phyloP scores from a whole-genome alignment of 2,888 invertebrate genomes.

The Heliconius aoede region DNA sequence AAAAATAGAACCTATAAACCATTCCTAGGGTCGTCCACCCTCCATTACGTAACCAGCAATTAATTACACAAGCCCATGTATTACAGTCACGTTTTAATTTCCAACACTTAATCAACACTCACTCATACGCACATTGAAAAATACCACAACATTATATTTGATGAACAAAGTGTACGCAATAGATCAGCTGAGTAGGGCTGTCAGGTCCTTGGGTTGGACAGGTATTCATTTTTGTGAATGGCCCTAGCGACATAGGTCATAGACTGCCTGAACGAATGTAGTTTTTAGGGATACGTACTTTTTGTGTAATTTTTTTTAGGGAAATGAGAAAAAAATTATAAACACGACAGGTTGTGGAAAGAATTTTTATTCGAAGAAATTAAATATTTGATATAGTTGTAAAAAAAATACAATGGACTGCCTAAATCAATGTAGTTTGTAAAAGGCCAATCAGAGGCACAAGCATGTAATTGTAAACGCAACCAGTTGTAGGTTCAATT shows the following conservation, averaged over 20 bases:
- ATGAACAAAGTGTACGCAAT: constrained; percentile 55
- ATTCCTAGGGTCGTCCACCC: neutral
- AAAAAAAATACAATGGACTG: too few species aligned
- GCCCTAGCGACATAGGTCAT: neutral
- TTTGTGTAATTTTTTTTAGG: neutral
- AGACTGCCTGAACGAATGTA: constrained; percentile 2
- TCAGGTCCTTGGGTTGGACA: constrained; percentile 16
- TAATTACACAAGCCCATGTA: neutral
- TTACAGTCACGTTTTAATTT: constrained; percentile 19
- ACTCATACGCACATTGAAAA: constrained; percentile 48
- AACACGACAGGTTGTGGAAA: too few species aligned
- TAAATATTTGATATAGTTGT: too few species aligned
- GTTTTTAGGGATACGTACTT: constrained; percentile 10
- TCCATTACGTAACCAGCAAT: neutral
- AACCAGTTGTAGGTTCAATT: neutral
- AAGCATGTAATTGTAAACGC: too few species aligned
- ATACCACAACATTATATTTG: constrained; percentile 27
- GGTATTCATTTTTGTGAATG: constrained; percentile 23
- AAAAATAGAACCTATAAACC: neutral
- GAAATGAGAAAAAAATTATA: neutral
- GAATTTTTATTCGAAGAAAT: neutral
- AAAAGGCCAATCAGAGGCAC: too few species aligned
- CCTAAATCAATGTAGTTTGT: too few species aligned
- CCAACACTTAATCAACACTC: constrained; percentile 27
- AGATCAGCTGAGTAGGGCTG: constrained; percentile 53